A percentile compares a stretch with the other conserved stretches of the same genome.
Conservation (phyloP, 2,888 invertebrate species). For the Dynastes maya region DNA sequence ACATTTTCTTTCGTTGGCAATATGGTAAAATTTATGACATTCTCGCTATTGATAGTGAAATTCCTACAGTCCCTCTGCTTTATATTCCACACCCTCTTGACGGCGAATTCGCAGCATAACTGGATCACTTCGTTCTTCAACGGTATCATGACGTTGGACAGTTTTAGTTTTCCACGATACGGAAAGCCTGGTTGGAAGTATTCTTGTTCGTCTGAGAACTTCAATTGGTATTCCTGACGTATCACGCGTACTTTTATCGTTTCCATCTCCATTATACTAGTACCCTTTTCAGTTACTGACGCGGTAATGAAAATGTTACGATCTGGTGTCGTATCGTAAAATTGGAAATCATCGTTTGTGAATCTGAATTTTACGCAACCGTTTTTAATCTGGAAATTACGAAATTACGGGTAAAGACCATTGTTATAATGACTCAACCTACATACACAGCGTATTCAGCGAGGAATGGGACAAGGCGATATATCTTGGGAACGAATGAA, state of each 20-base stretch:
- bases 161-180: conserved; percentile 74
- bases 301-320: conserved; percentile 62
- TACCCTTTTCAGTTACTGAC: conserved; percentile 75
- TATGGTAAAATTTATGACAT: conserved; percentile 63
- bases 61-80: conserved; percentile 64
- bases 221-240: conserved; percentile 74
- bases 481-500: too few relatives aligned
- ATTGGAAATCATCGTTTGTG: conserved; percentile 58
- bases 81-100: conserved; percentile 68
- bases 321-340: conserved; percentile 16
- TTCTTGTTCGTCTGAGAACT: conserved; percentile 75
- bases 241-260: conserved; percentile 76
- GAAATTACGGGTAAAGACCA: background rate
- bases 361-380: conserved; percentile 65
- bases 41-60: conserved; percentile 61
- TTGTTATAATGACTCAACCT: too few relatives aligned
- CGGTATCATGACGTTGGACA: conserved; percentile 48
- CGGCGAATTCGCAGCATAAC: conserved; percentile 67
- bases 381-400: conserved; percentile 61
- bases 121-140: conserved; percentile 61
- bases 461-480: too few relatives aligned
- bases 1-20: conserved; percentile 65
- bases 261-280: conserved; percentile 77
- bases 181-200: conserved; percentile 82
- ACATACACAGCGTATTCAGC: too few relatives aligned